A percentile compares a stretch with the other conserved stretches of the same genome.
These are phyloP conservation scores for Zele albiditarsus DNA, from an alignment of 2,888 invertebrate species.

Conservation along the genomic window DNA sequence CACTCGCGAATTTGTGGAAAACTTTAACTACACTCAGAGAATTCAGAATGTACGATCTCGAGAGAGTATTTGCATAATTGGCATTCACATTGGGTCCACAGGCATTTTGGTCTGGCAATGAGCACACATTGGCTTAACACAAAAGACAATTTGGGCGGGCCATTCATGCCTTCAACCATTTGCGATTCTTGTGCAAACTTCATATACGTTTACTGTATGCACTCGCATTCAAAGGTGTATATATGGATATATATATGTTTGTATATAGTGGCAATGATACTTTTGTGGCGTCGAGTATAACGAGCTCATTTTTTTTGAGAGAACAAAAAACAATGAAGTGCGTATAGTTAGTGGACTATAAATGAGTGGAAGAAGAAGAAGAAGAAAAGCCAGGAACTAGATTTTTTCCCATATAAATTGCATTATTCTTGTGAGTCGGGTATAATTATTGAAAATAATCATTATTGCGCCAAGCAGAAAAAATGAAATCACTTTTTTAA, in stretches of 20 bases:
- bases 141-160: slow-evolving; percentile 38
- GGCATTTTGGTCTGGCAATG: slow-evolving; percentile 41
- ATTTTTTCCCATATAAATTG: not conserved
- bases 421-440: no score
- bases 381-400: not conserved
- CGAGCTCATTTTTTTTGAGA: not conserved
- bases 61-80: slow-evolving; percentile 37
- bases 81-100: slow-evolving; percentile 28
- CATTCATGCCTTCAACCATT: slow-evolving; percentile 22
- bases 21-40: slow-evolving; percentile 22
- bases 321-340: not conserved
- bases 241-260: not conserved
- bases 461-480: no score
- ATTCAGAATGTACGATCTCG: slow-evolving; percentile 5
- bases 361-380: not conserved
- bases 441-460: no score
- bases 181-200: slow-evolving; percentile 31
- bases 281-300: not conserved
- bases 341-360: not conserved
- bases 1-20: slow-evolving; percentile 33
- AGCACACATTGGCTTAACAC: slow-evolving; percentile 33
- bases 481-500: no score
- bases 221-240: not conserved
- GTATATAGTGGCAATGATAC: slow-evolving; percentile 9
- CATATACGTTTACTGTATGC: not conserved